Conservation (phyloP, 2,797 vertebrate species). For the Spheniscus humboldti region DNA sequence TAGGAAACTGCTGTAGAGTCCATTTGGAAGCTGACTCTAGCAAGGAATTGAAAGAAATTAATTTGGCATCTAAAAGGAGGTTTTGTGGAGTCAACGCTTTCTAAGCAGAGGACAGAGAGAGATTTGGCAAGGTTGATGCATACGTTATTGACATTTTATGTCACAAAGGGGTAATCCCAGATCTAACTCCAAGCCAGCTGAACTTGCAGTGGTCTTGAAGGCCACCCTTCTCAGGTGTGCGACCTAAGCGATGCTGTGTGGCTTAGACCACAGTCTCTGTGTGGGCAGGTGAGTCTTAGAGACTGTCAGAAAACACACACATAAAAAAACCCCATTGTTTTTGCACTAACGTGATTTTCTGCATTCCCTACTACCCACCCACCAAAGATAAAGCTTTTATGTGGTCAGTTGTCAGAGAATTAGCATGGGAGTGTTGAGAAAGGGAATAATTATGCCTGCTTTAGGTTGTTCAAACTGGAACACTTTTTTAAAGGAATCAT, state of each 20-base stretch:
- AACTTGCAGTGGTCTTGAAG: not conserved
- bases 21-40: not conserved
- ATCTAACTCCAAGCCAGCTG: not conserved
- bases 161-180: not conserved
- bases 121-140: conserved; percentile 27
- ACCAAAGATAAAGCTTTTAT: not conserved
- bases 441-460: not conserved
- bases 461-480: not conserved
- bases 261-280: not conserved
- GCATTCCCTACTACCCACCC: not conserved
- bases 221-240: not conserved
- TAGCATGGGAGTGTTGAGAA: not conserved
- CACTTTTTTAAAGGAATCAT: not conserved
- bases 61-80: conserved; percentile 26
- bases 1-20: not conserved
- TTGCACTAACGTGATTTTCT: not conserved
- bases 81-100: conserved; percentile 34
- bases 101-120: conserved; percentile 24
- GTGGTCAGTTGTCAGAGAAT: not conserved
- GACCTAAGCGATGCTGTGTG: not conserved
- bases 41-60: not conserved
- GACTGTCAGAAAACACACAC: not conserved
- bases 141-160: conserved; percentile 13
- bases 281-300: not conserved
- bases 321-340: not conserved